Base-by-base conservation (phyloP, 2,113 vertebrate genomes). In the Crotalus helleri region DNA sequence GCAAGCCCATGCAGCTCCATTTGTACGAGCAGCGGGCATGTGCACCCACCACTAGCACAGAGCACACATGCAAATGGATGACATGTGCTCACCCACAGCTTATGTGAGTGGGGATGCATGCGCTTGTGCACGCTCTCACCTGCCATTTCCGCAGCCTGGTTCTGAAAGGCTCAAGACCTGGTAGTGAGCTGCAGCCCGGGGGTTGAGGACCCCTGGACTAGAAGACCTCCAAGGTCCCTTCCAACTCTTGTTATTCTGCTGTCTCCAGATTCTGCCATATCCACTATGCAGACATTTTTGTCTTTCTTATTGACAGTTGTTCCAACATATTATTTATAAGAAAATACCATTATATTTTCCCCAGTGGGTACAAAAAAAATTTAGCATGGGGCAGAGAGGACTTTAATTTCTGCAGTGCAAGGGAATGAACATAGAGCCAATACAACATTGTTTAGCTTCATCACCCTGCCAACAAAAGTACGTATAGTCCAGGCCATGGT, bases 341-440 rank as follows among this genome's bases (percentile, higher is more conserved):
- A 0, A 94, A 94, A 44, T 46, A 21, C 19, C 3, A 53, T 12
- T 39, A 46, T 1, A 0, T n/a, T 44, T 91, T 90, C 85, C 55
- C 17, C 11, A 59, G 12, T 89, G 15, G 86, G 3, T 91, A 13
- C 55, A 94, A 44, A 88, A 17, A 21, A 12, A 57, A 46, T 69
- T 54, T 86, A 29, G 93, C n/a, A 94, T 94, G 90, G 86, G 7
- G 11, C 93, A 90, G 85, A 6, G 7, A 53, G 61, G 87, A 8
- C 87, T 69, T 93, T 92, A 92, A 58, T 92, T 94, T 96, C 44
- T 92, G 1, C 19, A 85, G 13, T 90, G 92, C 39, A 44, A 0
- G 2, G 88, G 53, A 87, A n/a, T 3, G 29, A 93, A 85, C 23
- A 92, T 57, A 51, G 87, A 89, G 64, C 74, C 93, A 57, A 26